Percentiles rank a stretch among this genome's conserved stretches.
phyloP scores from a whole-genome alignment of 1,140 invertebrate genomes.

The Lutraria rhynchaena region DNA sequence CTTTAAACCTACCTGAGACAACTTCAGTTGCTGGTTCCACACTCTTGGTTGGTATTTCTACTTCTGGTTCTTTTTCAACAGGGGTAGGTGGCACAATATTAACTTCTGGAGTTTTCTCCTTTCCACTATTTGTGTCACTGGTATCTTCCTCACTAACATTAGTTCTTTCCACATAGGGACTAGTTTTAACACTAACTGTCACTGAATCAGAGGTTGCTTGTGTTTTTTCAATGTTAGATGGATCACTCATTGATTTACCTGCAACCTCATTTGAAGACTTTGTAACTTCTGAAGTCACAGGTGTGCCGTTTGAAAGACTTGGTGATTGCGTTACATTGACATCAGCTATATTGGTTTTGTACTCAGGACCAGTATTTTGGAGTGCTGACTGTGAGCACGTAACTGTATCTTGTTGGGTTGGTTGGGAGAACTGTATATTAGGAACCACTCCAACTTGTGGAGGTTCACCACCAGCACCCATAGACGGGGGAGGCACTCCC shows the following conservation, averaged over 20 bases:
- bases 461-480: not conserved
- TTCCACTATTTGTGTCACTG: not conserved
- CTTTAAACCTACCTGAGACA: conserved; percentile 1
- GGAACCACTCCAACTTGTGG: not conserved
- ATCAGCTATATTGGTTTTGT: too few relatives aligned
- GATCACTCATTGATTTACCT: not conserved
- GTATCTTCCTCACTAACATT: conserved; percentile 14
- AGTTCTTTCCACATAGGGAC: conserved; percentile 33
- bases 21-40: conserved; percentile 24
- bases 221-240: conserved; percentile 34
- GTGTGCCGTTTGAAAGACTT: conserved; percentile 8
- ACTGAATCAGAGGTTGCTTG: conserved; percentile 36
- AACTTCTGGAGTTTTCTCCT: conserved; percentile 45
- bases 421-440: too few relatives aligned
- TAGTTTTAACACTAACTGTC: conserved; percentile 48
- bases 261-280: not conserved
- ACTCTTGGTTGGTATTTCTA: conserved; percentile 18
- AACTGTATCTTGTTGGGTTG: too few relatives aligned
- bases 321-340: not conserved
- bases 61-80: conserved; percentile 38
- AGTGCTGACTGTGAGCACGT: too few relatives aligned
- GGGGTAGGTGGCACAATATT: conserved; percentile 47
- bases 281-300: not conserved
- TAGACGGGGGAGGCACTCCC: conserved; percentile 10
- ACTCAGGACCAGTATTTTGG: too few relatives aligned